Percentiles rank a stretch among this genome's conserved stretches.
These are phyloP conservation scores for Semicossyphus pulcher DNA, from an alignment of 2,113 vertebrate species.

Conservation along the genomic window DNA sequence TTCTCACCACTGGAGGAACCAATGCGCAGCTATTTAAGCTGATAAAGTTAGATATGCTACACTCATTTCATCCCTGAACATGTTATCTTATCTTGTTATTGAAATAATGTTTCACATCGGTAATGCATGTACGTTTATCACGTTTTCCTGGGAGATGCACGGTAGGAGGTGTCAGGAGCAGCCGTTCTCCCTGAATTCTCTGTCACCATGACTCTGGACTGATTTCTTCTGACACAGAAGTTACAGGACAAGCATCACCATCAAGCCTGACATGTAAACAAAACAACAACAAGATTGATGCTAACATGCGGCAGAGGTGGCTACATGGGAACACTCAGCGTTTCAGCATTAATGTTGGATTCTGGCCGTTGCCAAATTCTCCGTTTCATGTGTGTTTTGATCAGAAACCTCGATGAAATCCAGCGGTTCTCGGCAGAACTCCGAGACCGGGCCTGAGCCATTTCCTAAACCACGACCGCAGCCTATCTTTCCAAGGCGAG, in stretches of 20 bases:
- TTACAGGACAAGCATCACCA: conserved; percentile 22
- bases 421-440: conserved; percentile 71
- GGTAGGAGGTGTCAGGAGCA: conserved; percentile 1
- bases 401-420: conserved; percentile 68
- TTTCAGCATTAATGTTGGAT: conserved; percentile 49
- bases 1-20: conserved; percentile 54
- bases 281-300: conserved; percentile 17
- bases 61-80: conserved; percentile 47
- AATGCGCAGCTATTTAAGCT: conserved; percentile 58
- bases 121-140: conserved; percentile 47
- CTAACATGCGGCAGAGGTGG: conserved; percentile 22
- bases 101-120: conserved; percentile 34
- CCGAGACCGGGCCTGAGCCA: conserved; percentile 70
- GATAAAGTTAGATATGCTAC: conserved; percentile 63
- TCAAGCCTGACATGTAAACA: conserved; percentile 27
- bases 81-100: conserved; percentile 66
- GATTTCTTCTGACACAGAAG: background rate
- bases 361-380: conserved; percentile 45
- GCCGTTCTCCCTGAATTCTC: conserved; percentile 2
- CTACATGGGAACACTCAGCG: conserved; percentile 32
- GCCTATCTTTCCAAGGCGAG: conserved; percentile 76
- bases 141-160: conserved; percentile 15
- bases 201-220: background rate
- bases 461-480: conserved; percentile 83
- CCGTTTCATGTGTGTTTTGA: conserved; percentile 74